Conservation (phyloP, 2,113 vertebrate species). For the Microtus pennsylvanicus region DNA sequence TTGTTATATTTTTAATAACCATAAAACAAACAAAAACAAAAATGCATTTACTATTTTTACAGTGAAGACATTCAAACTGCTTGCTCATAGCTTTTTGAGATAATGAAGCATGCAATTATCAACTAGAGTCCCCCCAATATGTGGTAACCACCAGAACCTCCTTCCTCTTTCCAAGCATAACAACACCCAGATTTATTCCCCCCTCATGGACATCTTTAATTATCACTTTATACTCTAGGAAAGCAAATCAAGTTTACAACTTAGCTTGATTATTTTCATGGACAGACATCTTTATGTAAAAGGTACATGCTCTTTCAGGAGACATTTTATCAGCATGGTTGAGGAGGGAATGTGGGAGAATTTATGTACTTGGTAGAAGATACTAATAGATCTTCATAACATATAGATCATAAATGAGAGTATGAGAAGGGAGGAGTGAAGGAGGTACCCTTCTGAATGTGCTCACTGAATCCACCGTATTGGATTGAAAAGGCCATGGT, state of each 20-base stretch:
- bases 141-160: not conserved
- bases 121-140: no score
- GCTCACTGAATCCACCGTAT: not conserved
- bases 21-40: not conserved
- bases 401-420: not conserved
- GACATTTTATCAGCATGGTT: not conserved
- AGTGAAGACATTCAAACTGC: not conserved
- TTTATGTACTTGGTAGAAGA: not conserved
- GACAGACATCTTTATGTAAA: not conserved
- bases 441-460: not conserved
- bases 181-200: no score
- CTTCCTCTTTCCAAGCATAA: not conserved
- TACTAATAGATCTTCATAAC: not conserved
- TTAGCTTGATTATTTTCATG: slow-evolving; percentile 26
- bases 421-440: not conserved
- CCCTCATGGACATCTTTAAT: not conserved
- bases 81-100: not conserved
- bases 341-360: not conserved
- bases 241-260: not conserved
- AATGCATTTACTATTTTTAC: not conserved
- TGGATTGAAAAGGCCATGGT: not conserved
- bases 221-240: not conserved
- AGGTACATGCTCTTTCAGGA: not conserved
- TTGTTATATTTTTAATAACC: not conserved
- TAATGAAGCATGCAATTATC: not conserved